Conservation (phyloP, 2,113 vertebrate genomes). For the Chinchilla lanigera region DNA sequence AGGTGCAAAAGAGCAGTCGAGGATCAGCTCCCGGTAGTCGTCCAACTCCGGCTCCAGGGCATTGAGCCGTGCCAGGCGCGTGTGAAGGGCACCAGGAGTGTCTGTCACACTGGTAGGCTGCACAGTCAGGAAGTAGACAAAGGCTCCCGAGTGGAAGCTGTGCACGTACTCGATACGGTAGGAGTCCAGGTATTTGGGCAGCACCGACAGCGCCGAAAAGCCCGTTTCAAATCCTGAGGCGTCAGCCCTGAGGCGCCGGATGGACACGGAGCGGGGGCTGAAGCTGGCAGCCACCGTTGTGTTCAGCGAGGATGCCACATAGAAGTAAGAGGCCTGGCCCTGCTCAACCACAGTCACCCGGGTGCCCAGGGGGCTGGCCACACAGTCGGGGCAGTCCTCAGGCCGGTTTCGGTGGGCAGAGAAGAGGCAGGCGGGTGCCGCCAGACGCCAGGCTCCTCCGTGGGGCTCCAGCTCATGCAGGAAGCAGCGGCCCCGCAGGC, state of each 20-base stretch:
- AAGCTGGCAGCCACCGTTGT: constrained; percentile 88
- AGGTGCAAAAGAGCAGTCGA: constrained; percentile 93
- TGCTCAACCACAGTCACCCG: constrained; percentile 91
- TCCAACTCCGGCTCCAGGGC: constrained; percentile 86
- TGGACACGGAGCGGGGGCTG: constrained; percentile 91
- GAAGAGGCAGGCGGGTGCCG: constrained; percentile 88
- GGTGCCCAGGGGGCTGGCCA: constrained; percentile 94
- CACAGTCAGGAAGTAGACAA: constrained; percentile 95
- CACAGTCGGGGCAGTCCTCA: constrained; percentile 91
- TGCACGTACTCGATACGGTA: constrained; percentile 93
- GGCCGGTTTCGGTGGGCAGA: constrained; percentile 86
- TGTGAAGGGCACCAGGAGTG: constrained; percentile 84
- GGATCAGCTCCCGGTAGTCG: constrained; percentile 92
- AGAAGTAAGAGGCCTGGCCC: constrained; percentile 90
- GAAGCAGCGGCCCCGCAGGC: constrained; percentile 92
- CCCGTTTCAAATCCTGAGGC: constrained; percentile 89
- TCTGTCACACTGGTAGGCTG: constrained; percentile 86
- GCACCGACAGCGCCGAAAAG: constrained; percentile 90
- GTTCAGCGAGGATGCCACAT: constrained; percentile 92
- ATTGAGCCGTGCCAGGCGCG: constrained; percentile 90
- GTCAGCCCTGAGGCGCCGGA: constrained; percentile 91
- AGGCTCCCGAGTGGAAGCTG: constrained; percentile 89
- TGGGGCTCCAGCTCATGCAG: constrained; percentile 86
- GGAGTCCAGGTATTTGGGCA: constrained; percentile 85
- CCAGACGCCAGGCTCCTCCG: not conserved